These are phyloP conservation scores for Apotomis turbidana DNA, from an alignment of 2,888 invertebrate genomes.

Conservation along the genomic window DNA sequence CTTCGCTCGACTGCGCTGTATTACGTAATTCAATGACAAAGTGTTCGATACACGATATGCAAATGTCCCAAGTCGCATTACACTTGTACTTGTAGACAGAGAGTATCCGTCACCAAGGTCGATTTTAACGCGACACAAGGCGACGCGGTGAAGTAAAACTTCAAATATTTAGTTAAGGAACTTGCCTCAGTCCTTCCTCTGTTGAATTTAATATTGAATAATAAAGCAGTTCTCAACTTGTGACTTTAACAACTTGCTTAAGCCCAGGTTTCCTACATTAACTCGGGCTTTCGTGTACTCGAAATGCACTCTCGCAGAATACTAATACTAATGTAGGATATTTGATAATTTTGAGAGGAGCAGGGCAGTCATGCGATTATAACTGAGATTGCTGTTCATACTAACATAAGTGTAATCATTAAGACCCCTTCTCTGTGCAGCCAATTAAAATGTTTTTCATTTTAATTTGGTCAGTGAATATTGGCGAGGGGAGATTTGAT, in stretches of 20 bases:
- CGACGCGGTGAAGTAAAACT: constrained; percentile 68
- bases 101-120: constrained; percentile 51
- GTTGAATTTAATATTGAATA: constrained; percentile 82
- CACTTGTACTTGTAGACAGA: constrained; percentile 4
- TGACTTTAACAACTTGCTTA: constrained; percentile 76
- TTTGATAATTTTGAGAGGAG: constrained; percentile 25
- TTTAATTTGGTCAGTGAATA: constrained; percentile 25
- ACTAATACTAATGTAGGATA: constrained; percentile 52
- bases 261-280: constrained; percentile 72
- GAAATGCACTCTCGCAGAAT: constrained; percentile 51
- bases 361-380: constrained; percentile 13
- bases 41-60: constrained; percentile 37
- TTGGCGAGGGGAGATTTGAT: constrained; percentile 2
- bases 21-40: constrained; percentile 39
- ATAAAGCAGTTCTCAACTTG: constrained; percentile 79
- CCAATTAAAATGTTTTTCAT: constrained; percentile 32
- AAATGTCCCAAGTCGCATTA: constrained; percentile 31
- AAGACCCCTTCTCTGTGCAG: constrained; percentile 7
- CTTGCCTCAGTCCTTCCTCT: constrained; percentile 73
- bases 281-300: constrained; percentile 53
- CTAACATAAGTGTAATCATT: constrained; percentile 16
- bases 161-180: constrained; percentile 80
- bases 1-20: constrained; percentile 31
- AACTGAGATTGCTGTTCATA: constrained; percentile 23
- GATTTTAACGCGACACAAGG: constrained; percentile 53